phyloP scores from a whole-genome alignment of 2,888 invertebrate genomes.

The Cancer borealis region DNA sequence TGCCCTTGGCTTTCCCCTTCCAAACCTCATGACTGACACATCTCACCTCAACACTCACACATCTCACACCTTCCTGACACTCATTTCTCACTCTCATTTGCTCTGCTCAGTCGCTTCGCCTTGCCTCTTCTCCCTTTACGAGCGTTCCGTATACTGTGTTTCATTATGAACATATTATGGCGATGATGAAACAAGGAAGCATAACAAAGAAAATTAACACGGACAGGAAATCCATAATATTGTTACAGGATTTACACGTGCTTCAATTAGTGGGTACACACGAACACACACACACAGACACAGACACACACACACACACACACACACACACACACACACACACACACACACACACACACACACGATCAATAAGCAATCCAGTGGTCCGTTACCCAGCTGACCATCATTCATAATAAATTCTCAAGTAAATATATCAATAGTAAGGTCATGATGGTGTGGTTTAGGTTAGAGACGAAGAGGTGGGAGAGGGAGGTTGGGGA shows the following conservation, averaged over 20 bases:
- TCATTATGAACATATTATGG: not conserved
- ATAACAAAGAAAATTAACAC: not conserved
- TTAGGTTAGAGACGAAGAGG: not conserved
- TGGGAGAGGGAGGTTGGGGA: not conserved
- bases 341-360: slow-evolving; percentile 27
- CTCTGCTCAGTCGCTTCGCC: not conserved
- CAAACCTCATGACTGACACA: not conserved
- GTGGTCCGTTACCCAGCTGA: not conserved
- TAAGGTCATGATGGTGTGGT: not conserved
- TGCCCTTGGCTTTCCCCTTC: slow-evolving; percentile 4
- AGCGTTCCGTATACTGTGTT: not conserved
- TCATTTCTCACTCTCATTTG: not conserved
- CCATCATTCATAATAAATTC: not conserved
- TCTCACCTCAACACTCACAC: not conserved
- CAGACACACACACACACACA: slow-evolving; percentile 28
- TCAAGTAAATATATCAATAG: not conserved
- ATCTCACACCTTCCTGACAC: not conserved
- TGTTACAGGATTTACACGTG: not conserved
- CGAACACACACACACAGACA: not conserved
- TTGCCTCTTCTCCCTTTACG: not conserved
- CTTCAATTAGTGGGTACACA: not conserved
- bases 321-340: slow-evolving; percentile 27
- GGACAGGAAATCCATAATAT: not conserved
- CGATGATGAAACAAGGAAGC: not conserved
- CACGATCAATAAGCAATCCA: not conserved